phyloP scores from a whole-genome alignment of 2,888 invertebrate species.

The Eudasyphora cyanicolor region DNA sequence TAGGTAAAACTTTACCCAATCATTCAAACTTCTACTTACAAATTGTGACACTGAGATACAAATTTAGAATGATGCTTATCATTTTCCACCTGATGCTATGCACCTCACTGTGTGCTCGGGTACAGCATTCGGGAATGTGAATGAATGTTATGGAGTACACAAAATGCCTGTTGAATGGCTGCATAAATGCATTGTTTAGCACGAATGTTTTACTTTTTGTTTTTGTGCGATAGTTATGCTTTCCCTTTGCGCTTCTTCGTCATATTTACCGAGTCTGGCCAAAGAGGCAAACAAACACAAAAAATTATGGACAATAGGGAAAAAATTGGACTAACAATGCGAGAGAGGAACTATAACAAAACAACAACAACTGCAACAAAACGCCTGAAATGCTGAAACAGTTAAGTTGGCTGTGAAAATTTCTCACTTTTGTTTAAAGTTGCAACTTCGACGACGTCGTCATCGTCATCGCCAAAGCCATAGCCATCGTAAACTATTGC shows the following conservation, averaged over 20 bases:
- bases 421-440: conserved; percentile 33
- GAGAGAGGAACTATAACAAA: not conserved
- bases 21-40: too few relatives aligned
- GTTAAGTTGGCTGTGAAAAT: conserved; percentile 29
- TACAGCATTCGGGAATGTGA: not conserved
- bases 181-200: conserved; percentile 8
- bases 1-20: too few relatives aligned
- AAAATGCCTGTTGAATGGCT: not conserved
- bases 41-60: too few relatives aligned
- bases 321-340: conserved; percentile 14
- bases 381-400: not conserved
- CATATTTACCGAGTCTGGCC: not conserved
- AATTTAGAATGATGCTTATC: too few relatives aligned
- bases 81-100: too few relatives aligned
- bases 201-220: not conserved
- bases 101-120: not conserved
- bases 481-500: conserved; percentile 12
- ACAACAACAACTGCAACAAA: not conserved
- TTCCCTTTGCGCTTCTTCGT: not conserved
- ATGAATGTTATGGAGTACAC: not conserved
- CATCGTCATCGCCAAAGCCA: too few relatives aligned
- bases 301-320: conserved; percentile 22
- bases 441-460: not conserved
- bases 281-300: too few relatives aligned
- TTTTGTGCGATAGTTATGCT: too few relatives aligned